Base-by-base conservation (phyloP, 2,888 invertebrate species). In the Heliconius aoede region DNA sequence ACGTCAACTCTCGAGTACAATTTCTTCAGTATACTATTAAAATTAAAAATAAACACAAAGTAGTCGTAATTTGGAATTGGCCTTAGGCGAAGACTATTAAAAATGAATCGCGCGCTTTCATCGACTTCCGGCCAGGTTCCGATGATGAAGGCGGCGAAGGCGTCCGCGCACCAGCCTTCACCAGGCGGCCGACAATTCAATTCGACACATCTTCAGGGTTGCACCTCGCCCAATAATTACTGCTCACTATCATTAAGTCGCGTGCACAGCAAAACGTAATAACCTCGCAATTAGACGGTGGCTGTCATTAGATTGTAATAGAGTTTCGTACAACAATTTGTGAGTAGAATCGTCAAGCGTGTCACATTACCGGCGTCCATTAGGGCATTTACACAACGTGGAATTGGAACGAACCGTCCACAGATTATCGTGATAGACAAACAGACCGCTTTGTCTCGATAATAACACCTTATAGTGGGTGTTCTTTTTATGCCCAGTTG, bases 301-400 rank as follows among this genome's bases (percentile, higher is more conserved):
- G 90, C 92, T 91, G 91, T 91, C 93, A 94, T 94, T 94, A 94
- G 92, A 92, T 89, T 88, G 91, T 93, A 94, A 94, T 94, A 94
- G 94, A 93, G 94, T 94, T 94, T 93, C 88, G 93, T 94, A 94
- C 93, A 90, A 90, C 89, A 93, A 93, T 94, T 94, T 94, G 93
- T 94, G 93, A 93, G 93, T 92, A 92, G 91, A 94, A 94, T 94
- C 94, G 94, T 94, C 94, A 94, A 94, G 94, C 94, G 94, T 94
- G 93, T 94, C 94, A 93, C 94, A 93, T 94, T 94, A 94, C 94
- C 89, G 88, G 89, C 84, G 86, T 88, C 92, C 94, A 94, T 94
- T 94, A 94, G 92, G 93, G 91, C 92, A 91, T 94, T 94, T 94
- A 94, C 91, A 94, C 91, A 93, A 94, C 92, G 91, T 91, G 90